A percentile compares a stretch with the other conserved stretches of the same genome.
phyloP scores from a whole-genome alignment of 2,113 vertebrate species.

The Scolopax mira region DNA sequence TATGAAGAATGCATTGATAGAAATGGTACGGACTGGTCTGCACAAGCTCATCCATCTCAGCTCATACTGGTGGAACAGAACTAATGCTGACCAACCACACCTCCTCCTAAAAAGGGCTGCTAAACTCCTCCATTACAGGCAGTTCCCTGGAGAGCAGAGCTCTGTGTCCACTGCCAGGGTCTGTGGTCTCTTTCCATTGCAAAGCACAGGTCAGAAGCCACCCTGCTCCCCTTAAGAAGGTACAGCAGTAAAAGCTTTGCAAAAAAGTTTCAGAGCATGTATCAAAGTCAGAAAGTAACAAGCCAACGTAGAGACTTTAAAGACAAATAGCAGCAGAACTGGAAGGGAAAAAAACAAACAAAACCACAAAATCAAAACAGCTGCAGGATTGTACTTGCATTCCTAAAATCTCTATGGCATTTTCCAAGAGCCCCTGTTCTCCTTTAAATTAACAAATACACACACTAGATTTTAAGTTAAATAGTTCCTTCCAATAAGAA shows the following conservation, averaged over 20 bases:
- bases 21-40: neutral
- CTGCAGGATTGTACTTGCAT: neutral
- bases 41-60: neutral
- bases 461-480: neutral
- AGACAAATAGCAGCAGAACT: neutral
- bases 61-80: neutral
- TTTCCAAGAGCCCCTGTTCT: neutral
- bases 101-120: neutral
- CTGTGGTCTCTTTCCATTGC: neutral
- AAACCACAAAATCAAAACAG: neutral
- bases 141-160: neutral
- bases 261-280: neutral
- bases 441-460: neutral
- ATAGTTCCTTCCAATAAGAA: neutral
- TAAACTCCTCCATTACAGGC: neutral
- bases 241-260: neutral
- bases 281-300: neutral
- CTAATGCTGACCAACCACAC: neutral
- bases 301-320: neutral
- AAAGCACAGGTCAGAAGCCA: neutral
- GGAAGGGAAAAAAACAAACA: neutral
- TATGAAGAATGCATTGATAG: neutral
- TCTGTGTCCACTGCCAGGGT: neutral
- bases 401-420: neutral
- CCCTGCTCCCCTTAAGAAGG: neutral